Percentiles rank a stretch among this genome's conserved stretches.
Conservation (phyloP, 2,113 vertebrate genomes). For the Papio anubis region DNA sequence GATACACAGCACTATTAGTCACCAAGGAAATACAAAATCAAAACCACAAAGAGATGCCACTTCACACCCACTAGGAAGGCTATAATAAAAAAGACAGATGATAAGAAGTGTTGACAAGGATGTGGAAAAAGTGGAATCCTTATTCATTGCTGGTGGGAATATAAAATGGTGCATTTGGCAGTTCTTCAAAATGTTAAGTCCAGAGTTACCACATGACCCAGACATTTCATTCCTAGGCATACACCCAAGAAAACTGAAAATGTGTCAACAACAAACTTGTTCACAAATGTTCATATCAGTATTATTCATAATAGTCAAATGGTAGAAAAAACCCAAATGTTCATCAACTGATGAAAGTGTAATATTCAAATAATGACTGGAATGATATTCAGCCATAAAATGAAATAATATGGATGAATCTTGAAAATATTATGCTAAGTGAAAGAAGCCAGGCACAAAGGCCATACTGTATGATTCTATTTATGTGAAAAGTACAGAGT, state of each 20-base stretch:
- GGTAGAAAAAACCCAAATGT: not conserved
- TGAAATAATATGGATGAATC: not conserved
- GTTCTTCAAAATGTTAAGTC: not conserved
- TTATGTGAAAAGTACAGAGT: not conserved
- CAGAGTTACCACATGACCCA: not conserved
- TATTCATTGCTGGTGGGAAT: not conserved
- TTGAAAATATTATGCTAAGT: not conserved
- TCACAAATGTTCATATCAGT: not conserved
- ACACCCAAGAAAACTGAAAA: not conserved
- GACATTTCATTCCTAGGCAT: slow-evolving; percentile 1
- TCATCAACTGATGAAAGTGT: not conserved
- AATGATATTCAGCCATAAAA: not conserved
- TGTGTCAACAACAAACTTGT: not conserved
- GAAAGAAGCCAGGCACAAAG: slow-evolving; percentile 17
- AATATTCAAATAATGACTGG: not conserved
- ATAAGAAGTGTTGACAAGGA: not conserved
- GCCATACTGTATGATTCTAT: not conserved
- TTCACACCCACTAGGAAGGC: not conserved
- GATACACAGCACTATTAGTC: not conserved
- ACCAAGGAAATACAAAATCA: not conserved
- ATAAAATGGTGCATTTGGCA: not conserved
- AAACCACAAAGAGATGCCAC: not conserved
- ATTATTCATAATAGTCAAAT: slow-evolving; percentile 17
- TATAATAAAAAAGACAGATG: not conserved
- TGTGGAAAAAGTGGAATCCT: not conserved